Base-by-base conservation (phyloP, 2,888 invertebrate genomes). In the Agrypnus murinus region DNA sequence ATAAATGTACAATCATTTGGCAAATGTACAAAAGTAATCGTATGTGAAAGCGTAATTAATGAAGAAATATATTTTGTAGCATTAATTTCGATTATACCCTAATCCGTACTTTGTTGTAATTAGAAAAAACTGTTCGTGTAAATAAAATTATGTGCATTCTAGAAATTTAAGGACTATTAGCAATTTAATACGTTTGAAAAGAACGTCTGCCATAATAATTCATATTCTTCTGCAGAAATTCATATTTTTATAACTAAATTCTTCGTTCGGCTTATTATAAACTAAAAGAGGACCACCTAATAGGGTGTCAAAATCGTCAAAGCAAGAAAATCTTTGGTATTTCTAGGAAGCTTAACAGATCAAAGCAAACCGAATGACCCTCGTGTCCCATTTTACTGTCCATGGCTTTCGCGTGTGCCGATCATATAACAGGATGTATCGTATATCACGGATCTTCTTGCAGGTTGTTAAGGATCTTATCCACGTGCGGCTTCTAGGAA, bases 361-460 rank as follows among this genome's bases (percentile, higher is more conserved):
- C 74, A 76, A 74, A 74, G 73, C 36, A 40, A 25, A 60, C 71
- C 72, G 68, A 64, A 63, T 69, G 65, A 73, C 69, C 71, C 64
- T 64, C 60, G 46, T 59, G 55, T 43, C 58, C 70, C 66, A 65
- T 57, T 71, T 69, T 65, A 65, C 72, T 72, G 75, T 25, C 62
- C 74, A 69, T 69, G 69, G 68, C 48, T 71, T 69, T 71, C 73
- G 67, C 72, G 67, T 69, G 66, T 69, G 71, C 69, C 60, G 64
- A 68, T 71, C 69, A 38, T 36, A 72, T 73, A 65, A 74, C 75
- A 74, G 75, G 75, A 75, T 73, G 75, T 75, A 75, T 75, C 75
- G 68, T 53, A 65, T 75, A 65, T 69, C 75, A 65, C 15, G 40
- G 66, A 69, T 72, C 62, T 34, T 38, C 53, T 74, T 72, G 64